A percentile compares a stretch with the other conserved stretches of the same genome.
These are phyloP conservation scores for Phasianus colchicus DNA, from an alignment of 2,113 vertebrate genomes.

Conservation along the genomic window DNA sequence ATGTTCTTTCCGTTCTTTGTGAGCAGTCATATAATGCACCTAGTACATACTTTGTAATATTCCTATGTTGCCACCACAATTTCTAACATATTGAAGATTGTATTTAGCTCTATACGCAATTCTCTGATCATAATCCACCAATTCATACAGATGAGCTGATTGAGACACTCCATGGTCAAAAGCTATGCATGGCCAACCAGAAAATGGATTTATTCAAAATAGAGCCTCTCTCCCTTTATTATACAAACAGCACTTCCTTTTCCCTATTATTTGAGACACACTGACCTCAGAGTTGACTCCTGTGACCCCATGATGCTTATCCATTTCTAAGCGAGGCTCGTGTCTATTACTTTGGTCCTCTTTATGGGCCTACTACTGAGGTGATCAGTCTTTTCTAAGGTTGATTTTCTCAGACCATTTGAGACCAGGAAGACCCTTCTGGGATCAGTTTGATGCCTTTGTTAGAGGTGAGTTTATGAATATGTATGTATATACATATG, in stretches of 20 bases:
- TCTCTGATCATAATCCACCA: too few species aligned
- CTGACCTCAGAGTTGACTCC: not conserved
- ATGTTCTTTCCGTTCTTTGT: too few species aligned
- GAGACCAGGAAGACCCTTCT: not conserved
- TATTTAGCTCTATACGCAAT: too few species aligned
- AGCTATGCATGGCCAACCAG: too few species aligned
- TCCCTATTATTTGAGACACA: not conserved
- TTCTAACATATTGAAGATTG: too few species aligned
- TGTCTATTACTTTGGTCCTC: not conserved
- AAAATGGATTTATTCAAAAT: not conserved
- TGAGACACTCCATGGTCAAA: too few species aligned
- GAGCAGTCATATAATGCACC: too few species aligned
- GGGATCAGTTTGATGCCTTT: not conserved
- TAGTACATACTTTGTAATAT: too few species aligned
- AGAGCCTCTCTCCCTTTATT: not conserved
- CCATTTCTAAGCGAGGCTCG: not conserved
- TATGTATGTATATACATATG: too few species aligned
- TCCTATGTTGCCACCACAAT: too few species aligned
- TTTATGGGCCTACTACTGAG: not conserved
- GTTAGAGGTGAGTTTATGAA: not conserved
- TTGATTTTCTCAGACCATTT: not conserved
- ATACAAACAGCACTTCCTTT: not conserved
- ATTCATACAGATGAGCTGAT: too few species aligned
- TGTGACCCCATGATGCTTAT: not conserved
- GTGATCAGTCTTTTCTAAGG: not conserved